Evolutionary conservation across 2,113 vertebrate genomes (phyloP), one percentile per base, ranked within the genome.

Genomic region (Octodon degus): DNA sequence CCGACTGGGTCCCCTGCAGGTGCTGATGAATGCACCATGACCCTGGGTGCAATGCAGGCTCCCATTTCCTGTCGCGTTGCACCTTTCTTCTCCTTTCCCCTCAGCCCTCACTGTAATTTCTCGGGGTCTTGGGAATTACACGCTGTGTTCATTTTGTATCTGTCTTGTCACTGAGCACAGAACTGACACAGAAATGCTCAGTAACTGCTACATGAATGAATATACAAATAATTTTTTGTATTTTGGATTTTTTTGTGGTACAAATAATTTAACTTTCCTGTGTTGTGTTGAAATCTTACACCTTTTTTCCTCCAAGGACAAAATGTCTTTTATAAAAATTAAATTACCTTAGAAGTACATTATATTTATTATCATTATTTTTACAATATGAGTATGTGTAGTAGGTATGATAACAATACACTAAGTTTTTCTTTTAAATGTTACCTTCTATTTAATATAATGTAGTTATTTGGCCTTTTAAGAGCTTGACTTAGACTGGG

Each of bases 401-500:
- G 92, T 17, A 50, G n/a, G 37, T 85, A n/a, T 70, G 68, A 89
- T 40, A 67, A 55, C 67, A 86, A 91, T 95, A 77, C 40, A 70
- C 55, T 89, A 53, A 4, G 5, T 25, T 63, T 93, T 91, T 62
- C 2, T 55, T 67, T 96, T 94, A n/a, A 77, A 97, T 85, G 55
- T 92, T 90, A 81, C 32, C 47, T 86, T 55, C 24, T 91, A 86
- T 97, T 96, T 67, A 91, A 83, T 6, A 27, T 58, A 92, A 77
- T 91, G 94, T 20, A 95, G 91, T 40, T 97, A 86, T 86, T 86
- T 91, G 86, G 77, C 92, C 50, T 55, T 88, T 84, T 50, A 95
- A 95, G 58, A 95, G 16, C 27, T 63, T 83, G 55, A 96, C 88
- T 91, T 93, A 88, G 50, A 50, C 50, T 50, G 50, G 50, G 50